Base-by-base conservation (phyloP, 2,113 vertebrate genomes). In the Sapajus apella region DNA sequence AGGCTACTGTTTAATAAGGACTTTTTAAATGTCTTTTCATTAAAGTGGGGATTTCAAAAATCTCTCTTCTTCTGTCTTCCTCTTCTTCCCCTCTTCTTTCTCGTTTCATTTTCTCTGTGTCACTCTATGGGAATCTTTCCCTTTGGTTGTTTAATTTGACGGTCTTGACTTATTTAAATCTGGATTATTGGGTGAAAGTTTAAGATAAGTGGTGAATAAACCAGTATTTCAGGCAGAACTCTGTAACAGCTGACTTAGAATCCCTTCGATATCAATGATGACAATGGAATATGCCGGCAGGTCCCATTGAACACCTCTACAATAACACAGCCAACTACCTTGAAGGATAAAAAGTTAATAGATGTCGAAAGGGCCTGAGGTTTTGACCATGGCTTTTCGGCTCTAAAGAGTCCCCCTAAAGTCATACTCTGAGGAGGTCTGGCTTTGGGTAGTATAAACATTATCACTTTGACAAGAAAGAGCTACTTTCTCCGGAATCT, bases 391-490 rank as follows among this genome's bases (percentile, higher is more conserved):
- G 89, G 97, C 97, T 98, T 98, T 98, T 97, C 97, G 98, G 97
- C 97, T 4, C 96, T 95, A 96, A 98, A 98, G 98, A 98, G 98
- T 98, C 95, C 97, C 97, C 98, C 98, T 96, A 97, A 98, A 98
- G 98, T 98, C 97, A 89, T 97, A 98, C 96, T 96, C 98, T 70
- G 96, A 97, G 98, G 97, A 98, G 98, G 98, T 98, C 98, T 98
- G 98, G 97, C 98, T 98, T 98, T 94, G 1, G 96, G 97, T 96
- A 98, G 98, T 97, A 98, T 98, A 98, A 98, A 98, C 98, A 98
- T 98, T 97, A 95, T 97, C 97, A 91, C 96, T 98, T 98, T 98
- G 98, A 98, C 98, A 98, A 98, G 97, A 97, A 98, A 98, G 98
- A 97, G 97, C 97, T 96, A 95, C 98, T 98, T 98, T 98, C 97